Percentiles rank a stretch among this genome's conserved stretches.
Conservation (phyloP, 1,140 invertebrate species). For the Anastrepha obliqua region DNA sequence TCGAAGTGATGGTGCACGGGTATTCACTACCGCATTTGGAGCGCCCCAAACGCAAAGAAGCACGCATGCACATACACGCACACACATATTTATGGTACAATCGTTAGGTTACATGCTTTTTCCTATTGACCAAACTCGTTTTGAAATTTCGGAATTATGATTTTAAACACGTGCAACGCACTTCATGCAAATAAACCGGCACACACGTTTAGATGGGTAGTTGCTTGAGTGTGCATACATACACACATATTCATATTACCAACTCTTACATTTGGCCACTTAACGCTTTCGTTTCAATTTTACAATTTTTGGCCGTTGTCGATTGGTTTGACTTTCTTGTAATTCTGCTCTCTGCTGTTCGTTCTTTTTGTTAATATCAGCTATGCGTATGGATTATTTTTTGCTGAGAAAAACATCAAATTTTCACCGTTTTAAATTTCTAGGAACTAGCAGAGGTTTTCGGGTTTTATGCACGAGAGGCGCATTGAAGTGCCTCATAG, state of each 20-base stretch:
- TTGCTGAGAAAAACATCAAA: too few species aligned
- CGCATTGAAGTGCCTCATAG: too few species aligned
- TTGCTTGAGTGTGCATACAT: not conserved
- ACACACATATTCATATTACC: not conserved
- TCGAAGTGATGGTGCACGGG: not conserved
- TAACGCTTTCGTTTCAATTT: not conserved
- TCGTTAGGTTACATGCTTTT: not conserved
- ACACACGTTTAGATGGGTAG: not conserved
- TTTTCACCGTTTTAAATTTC: too few species aligned
- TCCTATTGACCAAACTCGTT: constrained; percentile 45
- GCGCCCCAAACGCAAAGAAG: not conserved
- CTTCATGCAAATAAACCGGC: not conserved
- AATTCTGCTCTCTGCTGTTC: too few species aligned
- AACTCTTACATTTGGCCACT: not conserved
- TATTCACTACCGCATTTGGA: not conserved
- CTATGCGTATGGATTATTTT: too few species aligned
- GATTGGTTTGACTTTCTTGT: not conserved
- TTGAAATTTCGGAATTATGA: constrained; percentile 48
- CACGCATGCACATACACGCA: not conserved
- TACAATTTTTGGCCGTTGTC: not conserved
- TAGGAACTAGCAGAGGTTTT: too few species aligned
- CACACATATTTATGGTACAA: not conserved
- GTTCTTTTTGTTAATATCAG: too few species aligned
- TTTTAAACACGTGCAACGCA: constrained; percentile 50
- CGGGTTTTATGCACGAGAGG: too few species aligned